phyloP scores from a whole-genome alignment of 2,888 invertebrate genomes.

The Melangyna quadrimaculata region DNA sequence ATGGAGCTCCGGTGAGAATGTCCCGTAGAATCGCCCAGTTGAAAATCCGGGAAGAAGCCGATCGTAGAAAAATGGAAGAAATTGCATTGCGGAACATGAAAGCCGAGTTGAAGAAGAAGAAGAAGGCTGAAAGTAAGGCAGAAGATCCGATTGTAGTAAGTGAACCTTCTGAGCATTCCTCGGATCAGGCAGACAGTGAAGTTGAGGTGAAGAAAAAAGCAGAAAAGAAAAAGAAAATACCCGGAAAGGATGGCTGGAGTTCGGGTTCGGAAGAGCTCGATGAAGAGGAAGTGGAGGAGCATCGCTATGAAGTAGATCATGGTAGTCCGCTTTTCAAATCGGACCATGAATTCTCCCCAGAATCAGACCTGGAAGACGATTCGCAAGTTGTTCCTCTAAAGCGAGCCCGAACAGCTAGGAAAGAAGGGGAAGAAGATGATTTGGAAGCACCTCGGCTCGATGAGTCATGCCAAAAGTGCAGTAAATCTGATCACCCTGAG shows the following conservation, averaged over 20 bases:
- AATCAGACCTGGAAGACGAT: conserved; percentile 90
- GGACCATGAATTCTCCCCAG: conserved; percentile 96
- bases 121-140: conserved; percentile 79
- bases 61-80: conserved; percentile 88
- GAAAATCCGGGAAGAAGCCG: conserved; percentile 93
- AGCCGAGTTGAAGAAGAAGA: conserved; percentile 84
- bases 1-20: conserved; percentile 84
- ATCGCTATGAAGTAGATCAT: conserved; percentile 82
- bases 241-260: conserved; percentile 80
- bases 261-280: conserved; percentile 81
- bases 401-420: conserved; percentile 90
- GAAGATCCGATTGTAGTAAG: conserved; percentile 76
- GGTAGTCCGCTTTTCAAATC: conserved; percentile 86
- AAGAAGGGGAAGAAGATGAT: conserved; percentile 85
- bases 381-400: conserved; percentile 86
- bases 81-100: conserved; percentile 86
- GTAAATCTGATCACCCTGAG: conserved; percentile 95
- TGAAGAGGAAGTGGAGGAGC: conserved; percentile 81
- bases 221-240: conserved; percentile 78
- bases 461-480: conserved; percentile 94
- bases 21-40: conserved; percentile 93
- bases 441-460: conserved; percentile 76
- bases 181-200: conserved; percentile 77
- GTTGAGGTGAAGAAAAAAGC: conserved; percentile 79
- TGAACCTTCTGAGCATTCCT: conserved; percentile 76